A percentile compares a stretch with the other conserved stretches of the same genome.
These are phyloP conservation scores for Drosophila paramelanica DNA, from an alignment of 2,888 invertebrate genomes.

Conservation along the genomic window DNA sequence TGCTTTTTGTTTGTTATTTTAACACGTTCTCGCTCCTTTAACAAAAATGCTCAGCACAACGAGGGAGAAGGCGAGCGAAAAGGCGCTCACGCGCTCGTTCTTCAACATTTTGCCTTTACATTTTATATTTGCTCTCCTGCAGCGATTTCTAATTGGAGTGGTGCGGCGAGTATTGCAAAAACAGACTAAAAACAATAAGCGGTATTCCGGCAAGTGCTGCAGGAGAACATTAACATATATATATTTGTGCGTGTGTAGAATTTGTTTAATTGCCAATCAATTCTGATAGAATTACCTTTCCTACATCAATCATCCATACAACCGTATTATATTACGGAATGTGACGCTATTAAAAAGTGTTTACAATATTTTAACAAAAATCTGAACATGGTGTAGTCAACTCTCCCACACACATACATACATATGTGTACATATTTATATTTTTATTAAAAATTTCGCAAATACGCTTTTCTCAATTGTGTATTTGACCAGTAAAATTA, in stretches of 20 bases:
- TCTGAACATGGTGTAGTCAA: no score
- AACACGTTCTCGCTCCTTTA: slow-evolving; percentile 42
- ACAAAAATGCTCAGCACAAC: slow-evolving; percentile 44
- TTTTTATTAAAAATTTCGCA: neutral
- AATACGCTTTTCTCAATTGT: neutral
- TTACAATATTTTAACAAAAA: neutral
- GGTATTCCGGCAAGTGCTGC: slow-evolving; percentile 5
- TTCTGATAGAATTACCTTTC: neutral
- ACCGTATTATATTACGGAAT: slow-evolving; percentile 4
- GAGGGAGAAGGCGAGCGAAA: slow-evolving; percentile 3
- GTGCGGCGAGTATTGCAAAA: slow-evolving; percentile 1
- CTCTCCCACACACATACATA: neutral
- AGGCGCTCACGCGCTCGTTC: slow-evolving; percentile 22
- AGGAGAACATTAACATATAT: neutral
- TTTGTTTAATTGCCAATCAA: neutral
- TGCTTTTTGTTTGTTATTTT: slow-evolving; percentile 53
- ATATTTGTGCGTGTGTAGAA: neutral
- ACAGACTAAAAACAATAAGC: slow-evolving; percentile 2
- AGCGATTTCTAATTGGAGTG: slow-evolving; percentile 44
- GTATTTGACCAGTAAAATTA: neutral
- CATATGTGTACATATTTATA: neutral
- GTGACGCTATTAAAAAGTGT: neutral
- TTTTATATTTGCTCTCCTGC: slow-evolving; percentile 59
- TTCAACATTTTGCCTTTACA: slow-evolving; percentile 13
- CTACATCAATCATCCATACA: neutral